Base-by-base conservation (phyloP, 2,113 vertebrate species). In the Bostrychus sinensis region DNA sequence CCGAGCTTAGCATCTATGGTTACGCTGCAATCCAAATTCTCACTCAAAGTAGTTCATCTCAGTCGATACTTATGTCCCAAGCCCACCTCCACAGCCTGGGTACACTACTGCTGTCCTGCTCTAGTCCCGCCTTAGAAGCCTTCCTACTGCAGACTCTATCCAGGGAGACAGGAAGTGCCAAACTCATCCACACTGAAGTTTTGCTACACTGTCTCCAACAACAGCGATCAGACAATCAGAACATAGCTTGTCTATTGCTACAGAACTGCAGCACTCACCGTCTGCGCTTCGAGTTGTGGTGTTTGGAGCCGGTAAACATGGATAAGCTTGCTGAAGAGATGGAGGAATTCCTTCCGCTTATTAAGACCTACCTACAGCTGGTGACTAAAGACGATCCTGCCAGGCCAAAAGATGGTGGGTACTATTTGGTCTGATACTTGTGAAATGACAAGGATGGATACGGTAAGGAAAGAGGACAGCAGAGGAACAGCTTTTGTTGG, bases 201-300 rank as follows among this genome's bases (percentile, higher is more conserved):
- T 88, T 95, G 0, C 56, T 92, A 45, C 88, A 92, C 76, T 97
- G 95, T 77, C 92, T 98, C 38, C 79, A 72, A 28, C 83, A 17
- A 19, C 59, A 59, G 25, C 89, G 80, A 0, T 26, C 70, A 20
- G 75, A 66, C 0, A 64, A 88, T 4, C 74, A 90, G 42, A 78
- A 77, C 50, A 74, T 95, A 0, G 86, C 86, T 0, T 45, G 81
- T 11, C 30, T 93, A 23, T 85, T 99, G 76, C 83, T 98, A 37
- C 84, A 73, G 56, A 86, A 91, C 81, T 93, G 91, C 80, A 88
- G 87, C 36, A 88, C 94, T 14, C 95, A 97, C 56, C 79, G 94
- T 42, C 90, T 98, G 56, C 73, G 86, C 62, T 97, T 98, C 0
- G 95, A 98, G 86, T 59, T 87, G 23, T 98, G 96, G 96, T 97